Evolutionary conservation across 1,140 invertebrate genomes (phyloP).

Genomic region (Ectropis grisescens): DNA sequence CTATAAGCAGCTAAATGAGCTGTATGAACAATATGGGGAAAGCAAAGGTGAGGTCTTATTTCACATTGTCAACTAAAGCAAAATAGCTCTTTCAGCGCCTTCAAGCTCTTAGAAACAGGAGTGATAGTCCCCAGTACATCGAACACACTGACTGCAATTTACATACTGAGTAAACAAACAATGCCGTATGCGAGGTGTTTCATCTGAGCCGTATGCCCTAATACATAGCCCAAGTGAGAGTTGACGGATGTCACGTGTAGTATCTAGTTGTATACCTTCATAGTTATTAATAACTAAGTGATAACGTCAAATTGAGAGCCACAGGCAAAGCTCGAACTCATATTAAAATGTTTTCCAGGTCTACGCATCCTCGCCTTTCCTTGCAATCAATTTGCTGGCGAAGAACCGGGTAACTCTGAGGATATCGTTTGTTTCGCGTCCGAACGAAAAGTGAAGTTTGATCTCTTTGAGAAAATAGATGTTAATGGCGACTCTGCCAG

Average conservation of each 20-base stretch:
- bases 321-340: too few relatives aligned
- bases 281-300: too few relatives aligned
- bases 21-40: conserved; percentile 79
- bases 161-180: too few relatives aligned
- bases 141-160: too few relatives aligned
- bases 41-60: conserved; percentile 24
- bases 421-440: conserved; percentile 84
- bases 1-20: conserved; percentile 79
- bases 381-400: conserved; percentile 91
- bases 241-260: too few relatives aligned
- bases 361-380: conserved; percentile 90
- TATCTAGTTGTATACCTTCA: too few relatives aligned
- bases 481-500: conserved; percentile 91
- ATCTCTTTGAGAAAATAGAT: conserved; percentile 81
- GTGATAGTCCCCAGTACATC: too few relatives aligned
- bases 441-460: conserved; percentile 85
- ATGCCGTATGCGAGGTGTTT: too few relatives aligned
- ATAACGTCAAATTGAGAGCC: too few relatives aligned
- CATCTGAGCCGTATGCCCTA: too few relatives aligned
- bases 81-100: background rate
- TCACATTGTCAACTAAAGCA: background rate
- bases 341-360: conserved; percentile 53
- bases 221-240: too few relatives aligned
- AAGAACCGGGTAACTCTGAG: conserved; percentile 83
- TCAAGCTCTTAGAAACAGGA: too few relatives aligned